These are phyloP conservation scores for Amiota mariae DNA, from an alignment of 2,888 invertebrate species.

Conservation along the genomic window DNA sequence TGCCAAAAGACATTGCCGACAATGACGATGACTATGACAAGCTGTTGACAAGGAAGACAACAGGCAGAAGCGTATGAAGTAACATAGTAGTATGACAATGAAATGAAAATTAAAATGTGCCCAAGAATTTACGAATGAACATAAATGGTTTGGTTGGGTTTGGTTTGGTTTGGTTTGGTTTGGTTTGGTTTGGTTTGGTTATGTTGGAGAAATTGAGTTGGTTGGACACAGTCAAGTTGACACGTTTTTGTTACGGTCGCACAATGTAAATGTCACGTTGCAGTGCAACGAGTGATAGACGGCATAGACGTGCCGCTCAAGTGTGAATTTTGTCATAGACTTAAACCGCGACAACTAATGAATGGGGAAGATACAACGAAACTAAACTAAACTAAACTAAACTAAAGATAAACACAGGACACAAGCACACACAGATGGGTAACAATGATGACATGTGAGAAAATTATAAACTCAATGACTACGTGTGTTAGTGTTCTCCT, in stretches of 20 bases:
- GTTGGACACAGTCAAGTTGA: constrained; percentile 1
- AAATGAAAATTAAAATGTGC: constrained; percentile 61
- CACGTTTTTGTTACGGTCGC: neutral
- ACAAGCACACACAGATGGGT: no score
- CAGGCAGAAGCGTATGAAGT: constrained; percentile 39
- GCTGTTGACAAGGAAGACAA: constrained; percentile 22
- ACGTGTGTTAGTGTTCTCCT: no score
- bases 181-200: no score
- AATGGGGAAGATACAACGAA: no score
- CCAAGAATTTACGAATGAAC: constrained; percentile 22
- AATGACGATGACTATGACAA: constrained; percentile 19
- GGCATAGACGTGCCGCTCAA: constrained; percentile 11
- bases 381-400: no score
- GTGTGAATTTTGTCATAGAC: constrained; percentile 3
- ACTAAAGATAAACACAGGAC: no score
- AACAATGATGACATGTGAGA: no score
- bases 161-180: no score
- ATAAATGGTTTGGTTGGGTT: no score
- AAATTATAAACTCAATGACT: no score
- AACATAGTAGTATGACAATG: constrained; percentile 47
- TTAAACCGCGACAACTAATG: neutral
- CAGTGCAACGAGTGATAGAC: constrained; percentile 23
- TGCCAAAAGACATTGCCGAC: neutral
- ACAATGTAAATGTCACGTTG: constrained; percentile 24
- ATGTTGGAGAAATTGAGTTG: no score